A percentile compares a stretch with the other conserved stretches of the same genome.
These are phyloP conservation scores for Cyclophora punctaria DNA, from an alignment of 2,888 invertebrate species.

Conservation along the genomic window DNA sequence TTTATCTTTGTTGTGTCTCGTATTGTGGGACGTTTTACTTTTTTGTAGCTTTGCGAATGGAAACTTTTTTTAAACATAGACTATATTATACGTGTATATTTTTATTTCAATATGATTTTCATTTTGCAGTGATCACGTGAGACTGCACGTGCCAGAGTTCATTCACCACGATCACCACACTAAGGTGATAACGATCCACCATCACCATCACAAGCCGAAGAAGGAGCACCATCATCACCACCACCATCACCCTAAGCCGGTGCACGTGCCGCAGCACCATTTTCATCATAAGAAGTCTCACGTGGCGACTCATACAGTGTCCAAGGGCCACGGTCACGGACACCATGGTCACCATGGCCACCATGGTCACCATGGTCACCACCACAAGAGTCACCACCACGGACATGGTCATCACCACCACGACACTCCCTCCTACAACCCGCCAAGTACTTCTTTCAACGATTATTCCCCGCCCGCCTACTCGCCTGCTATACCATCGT, in stretches of 20 bases:
- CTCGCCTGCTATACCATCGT: constrained; percentile 36
- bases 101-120: constrained; percentile 1
- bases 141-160: constrained; percentile 75
- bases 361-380: constrained; percentile 25
- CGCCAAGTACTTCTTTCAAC: constrained; percentile 37
- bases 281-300: constrained; percentile 58
- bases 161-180: constrained; percentile 77
- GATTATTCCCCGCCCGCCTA: constrained; percentile 42
- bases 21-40: no score
- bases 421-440: constrained; percentile 40
- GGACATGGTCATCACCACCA: constrained; percentile 43
- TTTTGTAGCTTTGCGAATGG: not conserved
- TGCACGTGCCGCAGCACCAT: constrained; percentile 41
- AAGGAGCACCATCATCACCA: constrained; percentile 61
- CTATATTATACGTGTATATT: not conserved
- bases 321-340: constrained; percentile 37
- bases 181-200: constrained; percentile 75
- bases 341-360: constrained; percentile 33
- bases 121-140: constrained; percentile 72
- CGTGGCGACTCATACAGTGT: constrained; percentile 37
- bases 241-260: constrained; percentile 43
- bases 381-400: constrained; percentile 23
- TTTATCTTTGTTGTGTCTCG: no score
- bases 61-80: not conserved
- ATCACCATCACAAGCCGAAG: constrained; percentile 67